Evolutionary conservation across 2,113 vertebrate genomes (phyloP).

Genomic region (Dicentrarchus labrax): DNA sequence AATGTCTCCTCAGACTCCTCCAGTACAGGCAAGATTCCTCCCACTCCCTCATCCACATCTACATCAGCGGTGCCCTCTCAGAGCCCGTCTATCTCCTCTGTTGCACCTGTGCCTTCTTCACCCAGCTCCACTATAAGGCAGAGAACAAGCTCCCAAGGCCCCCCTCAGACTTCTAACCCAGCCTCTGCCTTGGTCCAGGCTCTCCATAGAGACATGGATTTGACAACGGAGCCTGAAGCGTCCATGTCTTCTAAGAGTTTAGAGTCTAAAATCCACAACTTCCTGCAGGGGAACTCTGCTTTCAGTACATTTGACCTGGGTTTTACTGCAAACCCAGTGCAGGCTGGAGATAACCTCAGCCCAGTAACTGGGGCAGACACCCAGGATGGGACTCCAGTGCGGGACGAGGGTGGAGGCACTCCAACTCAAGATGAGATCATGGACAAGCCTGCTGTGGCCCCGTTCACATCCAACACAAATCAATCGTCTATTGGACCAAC

Average conservation of each 20-base stretch:
- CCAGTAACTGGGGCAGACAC: constrained; percentile 85
- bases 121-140: constrained; percentile 17
- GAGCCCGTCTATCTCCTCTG: constrained; percentile 52
- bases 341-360: constrained; percentile 55
- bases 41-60: constrained; percentile 50
- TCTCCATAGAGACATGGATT: constrained; percentile 67
- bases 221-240: constrained; percentile 45
- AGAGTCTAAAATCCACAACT: constrained; percentile 97
- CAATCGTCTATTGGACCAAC: constrained; percentile 34
- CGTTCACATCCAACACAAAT: constrained; percentile 51
- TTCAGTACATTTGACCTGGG: constrained; percentile 91
- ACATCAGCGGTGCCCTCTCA: constrained; percentile 48
- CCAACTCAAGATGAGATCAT: constrained; percentile 98
- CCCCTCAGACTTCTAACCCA: constrained; percentile 39
- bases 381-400: constrained; percentile 92
- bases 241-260: constrained; percentile 85
- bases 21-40: constrained; percentile 61
- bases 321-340: constrained; percentile 84
- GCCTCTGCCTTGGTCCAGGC: constrained; percentile 66
- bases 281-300: constrained; percentile 92
- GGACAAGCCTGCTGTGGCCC: constrained; percentile 87
- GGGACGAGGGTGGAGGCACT: constrained; percentile 94
- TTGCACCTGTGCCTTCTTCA: constrained; percentile 47
- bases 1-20: constrained; percentile 49
- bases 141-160: constrained; percentile 28